phyloP scores from a whole-genome alignment of 2,113 vertebrate genomes.

The Phaethon lepturus region DNA sequence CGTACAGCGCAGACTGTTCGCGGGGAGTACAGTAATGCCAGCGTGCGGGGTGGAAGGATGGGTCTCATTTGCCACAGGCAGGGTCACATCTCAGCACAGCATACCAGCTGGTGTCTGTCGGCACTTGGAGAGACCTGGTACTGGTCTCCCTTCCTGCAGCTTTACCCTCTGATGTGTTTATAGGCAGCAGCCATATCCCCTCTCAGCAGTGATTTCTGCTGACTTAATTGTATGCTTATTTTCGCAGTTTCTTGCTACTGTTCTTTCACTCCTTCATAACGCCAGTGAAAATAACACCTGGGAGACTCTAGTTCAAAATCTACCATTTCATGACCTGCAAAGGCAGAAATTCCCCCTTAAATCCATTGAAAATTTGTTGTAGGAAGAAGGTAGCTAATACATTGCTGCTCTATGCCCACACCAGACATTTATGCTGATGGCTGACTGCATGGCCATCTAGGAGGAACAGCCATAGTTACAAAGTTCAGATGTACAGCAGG shows the following conservation, averaged over 20 bases:
- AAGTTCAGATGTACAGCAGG: not conserved
- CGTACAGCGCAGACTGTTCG: not conserved
- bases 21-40: not conserved
- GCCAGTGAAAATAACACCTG: not conserved
- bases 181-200: not conserved
- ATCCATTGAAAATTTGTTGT: not conserved
- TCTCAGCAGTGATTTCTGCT: slow-evolving; percentile 13
- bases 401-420: not conserved
- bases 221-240: not conserved
- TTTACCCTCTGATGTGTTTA: not conserved
- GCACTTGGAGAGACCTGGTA: not conserved
- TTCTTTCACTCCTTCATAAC: not conserved
- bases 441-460: not conserved
- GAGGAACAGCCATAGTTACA: not conserved
- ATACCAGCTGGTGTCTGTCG: not conserved
- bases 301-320: not conserved
- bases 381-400: not conserved
- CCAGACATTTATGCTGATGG: not conserved
- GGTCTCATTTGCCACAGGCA: not conserved
- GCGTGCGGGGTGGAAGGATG: not conserved
- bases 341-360: not conserved
- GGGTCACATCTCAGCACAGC: not conserved
- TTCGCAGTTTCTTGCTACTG: not conserved
- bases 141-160: not conserved
- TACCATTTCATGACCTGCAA: not conserved